These are phyloP conservation scores for Saccopteryx leptura DNA, from an alignment of 2,113 vertebrate genomes.

Conservation along the genomic window DNA sequence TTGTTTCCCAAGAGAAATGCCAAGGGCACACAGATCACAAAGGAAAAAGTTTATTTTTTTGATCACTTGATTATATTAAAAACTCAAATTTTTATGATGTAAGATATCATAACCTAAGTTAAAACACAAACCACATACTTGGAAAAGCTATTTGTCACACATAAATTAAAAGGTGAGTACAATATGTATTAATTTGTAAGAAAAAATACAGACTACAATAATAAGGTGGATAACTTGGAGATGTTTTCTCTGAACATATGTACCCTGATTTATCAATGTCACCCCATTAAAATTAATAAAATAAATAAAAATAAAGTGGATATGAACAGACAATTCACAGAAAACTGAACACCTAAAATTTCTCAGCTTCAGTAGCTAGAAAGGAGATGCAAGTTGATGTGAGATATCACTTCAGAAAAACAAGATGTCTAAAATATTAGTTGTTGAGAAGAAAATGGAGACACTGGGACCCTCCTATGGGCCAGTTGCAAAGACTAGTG, in stretches of 20 bases:
- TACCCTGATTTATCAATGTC: too few relatives aligned
- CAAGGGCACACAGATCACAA: not conserved
- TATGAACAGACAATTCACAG: not conserved
- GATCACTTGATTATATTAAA: not conserved
- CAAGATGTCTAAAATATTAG: not conserved
- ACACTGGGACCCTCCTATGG: not conserved
- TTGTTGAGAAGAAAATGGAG: conserved; percentile 17
- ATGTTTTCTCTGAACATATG: too few relatives aligned
- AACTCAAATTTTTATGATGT: not conserved
- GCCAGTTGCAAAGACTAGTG: not conserved
- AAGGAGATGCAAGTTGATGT: not conserved
- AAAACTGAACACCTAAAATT: conserved; percentile 26
- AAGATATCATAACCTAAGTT: not conserved
- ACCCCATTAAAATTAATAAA: too few relatives aligned
- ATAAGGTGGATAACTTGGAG: not conserved
- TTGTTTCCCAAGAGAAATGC: not conserved
- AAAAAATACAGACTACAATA: conserved; percentile 18
- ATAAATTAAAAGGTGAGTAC: not conserved
- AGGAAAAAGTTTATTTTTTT: conserved; percentile 29
- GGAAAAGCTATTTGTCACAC: not conserved
- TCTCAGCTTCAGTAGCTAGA: not conserved
- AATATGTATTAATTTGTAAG: not conserved
- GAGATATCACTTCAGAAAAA: conserved; percentile 40
- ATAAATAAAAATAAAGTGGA: not conserved
- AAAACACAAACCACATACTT: conserved; percentile 30